Percentiles rank a stretch among this genome's conserved stretches.
phyloP scores from a whole-genome alignment of 1,140 invertebrate species.

The Diabrotica virgifera region DNA sequence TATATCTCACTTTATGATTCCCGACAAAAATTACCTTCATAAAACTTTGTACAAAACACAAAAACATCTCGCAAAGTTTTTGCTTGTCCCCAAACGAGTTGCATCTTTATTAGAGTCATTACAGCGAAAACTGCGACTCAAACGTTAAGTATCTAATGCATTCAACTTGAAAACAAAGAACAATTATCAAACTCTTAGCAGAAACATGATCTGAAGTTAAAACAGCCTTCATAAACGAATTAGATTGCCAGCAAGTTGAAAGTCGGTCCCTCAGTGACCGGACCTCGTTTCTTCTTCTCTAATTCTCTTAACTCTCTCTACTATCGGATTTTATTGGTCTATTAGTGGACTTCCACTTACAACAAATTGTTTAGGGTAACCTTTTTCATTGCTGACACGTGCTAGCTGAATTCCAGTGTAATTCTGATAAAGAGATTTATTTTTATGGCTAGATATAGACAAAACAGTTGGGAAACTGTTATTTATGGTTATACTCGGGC shows the following conservation, averaged over 20 bases:
- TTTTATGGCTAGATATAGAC: neutral
- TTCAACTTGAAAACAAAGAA: neutral
- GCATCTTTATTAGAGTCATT: too few species aligned
- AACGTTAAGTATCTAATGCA: neutral
- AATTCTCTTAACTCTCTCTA: constrained; percentile 4
- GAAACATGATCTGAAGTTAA: constrained; percentile 1
- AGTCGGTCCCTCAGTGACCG: neutral
- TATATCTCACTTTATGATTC: too few species aligned
- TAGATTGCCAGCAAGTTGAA: neutral
- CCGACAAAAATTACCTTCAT: too few species aligned
- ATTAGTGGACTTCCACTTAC: constrained; percentile 11
- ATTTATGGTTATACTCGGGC: too few species aligned
- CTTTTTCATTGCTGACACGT: constrained; percentile 9
- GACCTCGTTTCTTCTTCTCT: neutral
- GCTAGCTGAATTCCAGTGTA: neutral
- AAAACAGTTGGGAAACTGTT: too few species aligned
- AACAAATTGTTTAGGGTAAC: constrained; percentile 10
- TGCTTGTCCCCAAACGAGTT: too few species aligned
- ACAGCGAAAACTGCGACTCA: too few species aligned
- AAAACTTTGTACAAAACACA: too few species aligned
- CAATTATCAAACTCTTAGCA: constrained; percentile 1
- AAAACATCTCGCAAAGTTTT: too few species aligned
- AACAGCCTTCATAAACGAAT: constrained; percentile 2
- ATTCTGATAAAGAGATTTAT: constrained; percentile 6
- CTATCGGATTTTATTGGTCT: constrained; percentile 10